Percentiles rank a stretch among this genome's conserved stretches.
phyloP scores from a whole-genome alignment of 2,888 invertebrate genomes.

The Ptilodon capucinus region DNA sequence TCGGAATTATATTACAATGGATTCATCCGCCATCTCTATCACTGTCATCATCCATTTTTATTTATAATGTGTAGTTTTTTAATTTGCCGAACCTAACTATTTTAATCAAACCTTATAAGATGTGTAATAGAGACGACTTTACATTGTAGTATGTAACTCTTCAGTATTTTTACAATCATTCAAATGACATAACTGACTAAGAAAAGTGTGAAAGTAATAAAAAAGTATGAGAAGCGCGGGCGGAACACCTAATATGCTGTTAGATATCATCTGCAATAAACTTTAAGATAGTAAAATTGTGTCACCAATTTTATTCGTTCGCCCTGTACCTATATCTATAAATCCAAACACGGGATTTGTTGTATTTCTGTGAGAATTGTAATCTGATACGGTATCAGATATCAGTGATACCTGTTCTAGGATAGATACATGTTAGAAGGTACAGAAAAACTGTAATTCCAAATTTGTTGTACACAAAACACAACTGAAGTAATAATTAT shows the following conservation, averaged over 20 bases:
- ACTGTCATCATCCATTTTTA: no score
- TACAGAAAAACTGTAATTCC: no score
- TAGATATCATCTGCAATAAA: slow-evolving; percentile 36
- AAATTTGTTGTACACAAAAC: no score
- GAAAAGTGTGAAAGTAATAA: slow-evolving; percentile 29
- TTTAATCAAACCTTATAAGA: no score
- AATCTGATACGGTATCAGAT: no score
- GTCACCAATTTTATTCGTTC: slow-evolving; percentile 13
- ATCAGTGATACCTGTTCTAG: neutral
- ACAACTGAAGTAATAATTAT: no score
- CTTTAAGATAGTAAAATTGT: slow-evolving; percentile 26
- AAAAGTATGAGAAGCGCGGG: slow-evolving; percentile 15
- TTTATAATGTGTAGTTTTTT: no score
- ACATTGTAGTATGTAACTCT: neutral
- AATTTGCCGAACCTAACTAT: no score
- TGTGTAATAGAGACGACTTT: neutral
- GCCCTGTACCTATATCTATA: slow-evolving; percentile 14
- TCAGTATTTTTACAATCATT: slow-evolving; percentile 1
- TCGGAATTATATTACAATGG: no score
- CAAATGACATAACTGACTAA: slow-evolving; percentile 18
- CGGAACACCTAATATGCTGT: slow-evolving; percentile 24
- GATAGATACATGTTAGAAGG: neutral
- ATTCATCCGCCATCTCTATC: no score
- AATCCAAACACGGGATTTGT: neutral
- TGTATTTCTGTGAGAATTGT: neutral